Conservation (phyloP, 1,140 invertebrate species). For the Cherax destructor region DNA sequence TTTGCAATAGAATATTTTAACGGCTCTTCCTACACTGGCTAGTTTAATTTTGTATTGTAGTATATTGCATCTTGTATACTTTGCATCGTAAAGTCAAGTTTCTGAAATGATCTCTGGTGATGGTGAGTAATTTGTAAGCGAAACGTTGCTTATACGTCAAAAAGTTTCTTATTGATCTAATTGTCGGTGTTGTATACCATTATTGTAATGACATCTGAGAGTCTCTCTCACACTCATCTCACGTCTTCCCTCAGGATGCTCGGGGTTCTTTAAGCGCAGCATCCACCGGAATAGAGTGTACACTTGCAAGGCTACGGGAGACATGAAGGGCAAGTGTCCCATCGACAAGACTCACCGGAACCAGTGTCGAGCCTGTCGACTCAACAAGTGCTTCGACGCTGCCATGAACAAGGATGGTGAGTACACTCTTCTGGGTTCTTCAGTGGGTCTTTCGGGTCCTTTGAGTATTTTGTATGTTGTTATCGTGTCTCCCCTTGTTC, state of each 20-base stretch:
- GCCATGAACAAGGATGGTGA: conserved; percentile 99
- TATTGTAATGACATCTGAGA: too few relatives aligned
- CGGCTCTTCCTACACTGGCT: too few relatives aligned
- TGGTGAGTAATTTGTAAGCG: too few relatives aligned
- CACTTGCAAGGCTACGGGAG: conserved; percentile 95
- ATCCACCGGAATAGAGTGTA: conserved; percentile 97
- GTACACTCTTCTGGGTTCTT: conserved; percentile 73
- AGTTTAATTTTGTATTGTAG: too few relatives aligned
- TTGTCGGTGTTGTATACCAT: too few relatives aligned
- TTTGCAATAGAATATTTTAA: too few relatives aligned
- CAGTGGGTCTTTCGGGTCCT: neutral
- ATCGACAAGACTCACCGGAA: conserved; percentile 98
- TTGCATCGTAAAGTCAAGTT: too few relatives aligned
- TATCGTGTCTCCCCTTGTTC: neutral
- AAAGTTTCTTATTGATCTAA: too few relatives aligned
- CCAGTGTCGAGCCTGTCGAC: conserved; percentile 96
- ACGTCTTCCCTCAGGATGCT: conserved; percentile 84
- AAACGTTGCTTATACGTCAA: too few relatives aligned
- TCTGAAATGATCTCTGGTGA: too few relatives aligned
- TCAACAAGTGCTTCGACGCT: conserved; percentile 97
- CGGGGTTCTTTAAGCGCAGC: conserved; percentile 97
- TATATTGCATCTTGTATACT: too few relatives aligned
- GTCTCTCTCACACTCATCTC: neutral
- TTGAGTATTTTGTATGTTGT: too few relatives aligned
- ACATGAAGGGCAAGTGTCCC: conserved; percentile 93